These are phyloP conservation scores for Coracopsis vasa DNA, from an alignment of 2,113 vertebrate genomes.

Conservation along the genomic window DNA sequence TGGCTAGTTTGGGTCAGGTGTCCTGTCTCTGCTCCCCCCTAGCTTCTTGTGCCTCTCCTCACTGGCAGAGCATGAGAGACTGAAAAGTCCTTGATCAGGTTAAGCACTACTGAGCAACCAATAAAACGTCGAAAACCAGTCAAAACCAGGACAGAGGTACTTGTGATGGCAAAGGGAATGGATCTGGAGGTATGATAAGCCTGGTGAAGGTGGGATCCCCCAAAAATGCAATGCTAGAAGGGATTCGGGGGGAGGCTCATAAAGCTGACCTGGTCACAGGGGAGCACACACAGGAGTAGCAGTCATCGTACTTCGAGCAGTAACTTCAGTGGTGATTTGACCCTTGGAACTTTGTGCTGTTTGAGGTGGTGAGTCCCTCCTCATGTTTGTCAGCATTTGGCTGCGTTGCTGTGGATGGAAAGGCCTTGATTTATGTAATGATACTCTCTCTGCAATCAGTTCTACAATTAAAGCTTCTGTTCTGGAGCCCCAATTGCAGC, in stretches of 20 bases:
- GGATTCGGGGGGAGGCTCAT: background rate
- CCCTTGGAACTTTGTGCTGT: too few species aligned
- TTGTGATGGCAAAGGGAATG: fast-evolving
- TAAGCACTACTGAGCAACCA: background rate
- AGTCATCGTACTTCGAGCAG: background rate
- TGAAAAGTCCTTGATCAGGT: background rate
- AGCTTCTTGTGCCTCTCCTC: background rate
- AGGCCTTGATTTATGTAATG: background rate
- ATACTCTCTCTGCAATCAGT: background rate
- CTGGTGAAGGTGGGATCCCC: background rate
- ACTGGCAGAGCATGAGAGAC: background rate
- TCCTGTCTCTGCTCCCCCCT: background rate
- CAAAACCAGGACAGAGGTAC: background rate
- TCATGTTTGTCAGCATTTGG: background rate
- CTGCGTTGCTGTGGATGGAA: background rate
- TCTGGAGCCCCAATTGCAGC: background rate
- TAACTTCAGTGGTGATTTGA: background rate
- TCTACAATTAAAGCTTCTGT: background rate
- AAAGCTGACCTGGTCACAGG: background rate
- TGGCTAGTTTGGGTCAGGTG: background rate
- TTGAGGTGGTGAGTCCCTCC: background rate
- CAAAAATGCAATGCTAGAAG: too few species aligned
- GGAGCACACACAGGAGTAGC: background rate
- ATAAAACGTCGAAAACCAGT: background rate
- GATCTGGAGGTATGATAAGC: background rate